Base-by-base conservation (phyloP, 2,797 vertebrate genomes). In the Anguilla obscura region DNA sequence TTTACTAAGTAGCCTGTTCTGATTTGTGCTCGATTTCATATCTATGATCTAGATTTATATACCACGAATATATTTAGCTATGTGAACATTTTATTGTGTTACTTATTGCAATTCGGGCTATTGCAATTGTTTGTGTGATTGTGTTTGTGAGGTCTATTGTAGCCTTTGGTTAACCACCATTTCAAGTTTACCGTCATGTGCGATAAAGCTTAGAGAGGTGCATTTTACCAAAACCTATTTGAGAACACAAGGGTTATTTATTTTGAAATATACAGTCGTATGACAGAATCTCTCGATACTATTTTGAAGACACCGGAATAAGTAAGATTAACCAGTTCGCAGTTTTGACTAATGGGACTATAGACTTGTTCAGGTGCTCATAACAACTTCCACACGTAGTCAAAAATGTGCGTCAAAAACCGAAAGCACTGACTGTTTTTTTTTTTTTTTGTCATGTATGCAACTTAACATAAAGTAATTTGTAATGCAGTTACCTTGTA, bases 91-190 rank as follows among this genome's bases (percentile, higher is more conserved):
- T 45, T 8, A n/a, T 50, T 33, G 79, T 82, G 79, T n/a, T 82
- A 10, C 21, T 6, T 48, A 50, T 48, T 50, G 45, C 21, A 48
- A 82, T 82, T 50, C 79, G 79, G 79, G 79, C 27, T 82, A 50
- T 82, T 82, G 40, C 79, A 82, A 50, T 50, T 80, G 14, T 80
- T 82, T 45, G 33, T 79, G 74, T 79, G 14, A 36, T 79, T 79
- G 74, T 79, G 74, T 79, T 79, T 82, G 45, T 48, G 79, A 21
- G 40, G 40, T 7, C 18, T 50, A n/a, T n/a, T 82, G 79, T 10
- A 80, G 14, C 3, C n/a, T 45, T 7, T 40, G 5, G 36, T 48
- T 82, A 7, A 10, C 18, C 40, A 82, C 79, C 18, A 50, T 45
- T 80, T 80, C 16, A 82, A 76, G 74, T 16, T 33, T 33, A 50